Evolutionary conservation across 2,888 invertebrate species (phyloP).

Genomic region (Pediacus dermestoides): DNA sequence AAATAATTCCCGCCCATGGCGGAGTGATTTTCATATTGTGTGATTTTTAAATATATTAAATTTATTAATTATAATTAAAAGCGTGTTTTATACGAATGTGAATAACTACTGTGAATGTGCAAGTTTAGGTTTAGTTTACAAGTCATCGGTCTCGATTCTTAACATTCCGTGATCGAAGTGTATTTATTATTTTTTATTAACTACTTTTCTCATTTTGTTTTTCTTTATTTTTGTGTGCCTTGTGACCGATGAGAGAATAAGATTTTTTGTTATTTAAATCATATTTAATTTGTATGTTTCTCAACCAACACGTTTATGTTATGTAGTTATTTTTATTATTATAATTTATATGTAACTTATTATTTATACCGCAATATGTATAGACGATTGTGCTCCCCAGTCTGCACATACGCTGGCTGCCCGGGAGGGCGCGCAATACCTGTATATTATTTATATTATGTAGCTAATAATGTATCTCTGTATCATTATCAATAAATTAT

Average conservation of each 20-base stretch:
- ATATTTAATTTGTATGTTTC: conserved; percentile 51
- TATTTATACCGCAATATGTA: conserved; percentile 49
- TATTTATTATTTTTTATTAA: conserved; percentile 43
- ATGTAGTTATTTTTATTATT: conserved; percentile 52
- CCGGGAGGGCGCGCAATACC: conserved; percentile 39
- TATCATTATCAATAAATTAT: conserved; percentile 53
- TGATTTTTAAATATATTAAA: conserved; percentile 47
- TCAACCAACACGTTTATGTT: conserved; percentile 51
- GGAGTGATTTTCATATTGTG: conserved; percentile 52
- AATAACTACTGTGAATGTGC: conserved; percentile 44
- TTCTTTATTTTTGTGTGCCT: conserved; percentile 36
- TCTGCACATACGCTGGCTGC: conserved; percentile 30
- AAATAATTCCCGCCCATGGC: conserved; percentile 43
- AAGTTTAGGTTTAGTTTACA: conserved; percentile 42
- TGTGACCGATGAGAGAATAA: conserved; percentile 48
- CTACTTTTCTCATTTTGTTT: conserved; percentile 41
- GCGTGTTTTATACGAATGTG: conserved; percentile 50
- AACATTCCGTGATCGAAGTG: conserved; percentile 46
- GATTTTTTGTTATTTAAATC: conserved; percentile 51
- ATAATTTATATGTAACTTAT: conserved; percentile 55
- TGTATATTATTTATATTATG: conserved; percentile 49
- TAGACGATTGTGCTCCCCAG: conserved; percentile 47
- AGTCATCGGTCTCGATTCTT: conserved; percentile 47
- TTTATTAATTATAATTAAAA: conserved; percentile 35
- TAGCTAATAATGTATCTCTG: conserved; percentile 47